Percentiles rank a stretch among this genome's conserved stretches.
These are phyloP conservation scores for Diadegma fenestrale DNA, from an alignment of 2,888 invertebrate genomes.

Conservation along the genomic window DNA sequence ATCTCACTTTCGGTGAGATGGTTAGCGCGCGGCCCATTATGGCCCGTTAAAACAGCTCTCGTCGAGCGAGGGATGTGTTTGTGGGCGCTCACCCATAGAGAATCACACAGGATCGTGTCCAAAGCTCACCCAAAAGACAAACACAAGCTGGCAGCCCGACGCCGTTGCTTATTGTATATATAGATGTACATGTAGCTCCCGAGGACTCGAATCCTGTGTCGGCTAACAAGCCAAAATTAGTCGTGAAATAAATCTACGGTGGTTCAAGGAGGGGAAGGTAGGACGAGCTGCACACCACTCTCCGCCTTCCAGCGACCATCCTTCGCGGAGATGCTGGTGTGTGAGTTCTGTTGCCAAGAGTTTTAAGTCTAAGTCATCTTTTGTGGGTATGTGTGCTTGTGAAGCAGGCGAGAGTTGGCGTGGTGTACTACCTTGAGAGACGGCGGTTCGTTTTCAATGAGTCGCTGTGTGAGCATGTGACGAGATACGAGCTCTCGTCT, in stretches of 20 bases:
- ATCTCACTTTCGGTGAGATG: constrained; percentile 70
- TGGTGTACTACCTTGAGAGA: constrained; percentile 30
- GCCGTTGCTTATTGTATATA: constrained; percentile 34
- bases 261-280: constrained; percentile 23
- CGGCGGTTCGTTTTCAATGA: constrained; percentile 49
- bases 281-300: constrained; percentile 20
- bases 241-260: constrained; percentile 77
- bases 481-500: constrained; percentile 39
- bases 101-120: constrained; percentile 56
- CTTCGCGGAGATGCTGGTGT: constrained; percentile 34
- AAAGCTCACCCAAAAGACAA: constrained; percentile 64
- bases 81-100: constrained; percentile 36
- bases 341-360: constrained; percentile 53
- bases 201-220: constrained; percentile 70
- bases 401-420: constrained; percentile 1
- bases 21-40: constrained; percentile 72
- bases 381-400: constrained; percentile 25
- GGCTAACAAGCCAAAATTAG: constrained; percentile 81
- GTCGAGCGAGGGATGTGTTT: constrained; percentile 26
- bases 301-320: constrained; percentile 41
- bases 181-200: constrained; percentile 32
- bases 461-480: constrained; percentile 48
- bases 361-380: constrained; percentile 44
- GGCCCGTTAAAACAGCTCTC: constrained; percentile 69
- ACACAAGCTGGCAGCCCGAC: constrained; percentile 62